These are phyloP conservation scores for Pangasius macronema DNA, from an alignment of 2,797 vertebrate genomes.

Conservation along the genomic window DNA sequence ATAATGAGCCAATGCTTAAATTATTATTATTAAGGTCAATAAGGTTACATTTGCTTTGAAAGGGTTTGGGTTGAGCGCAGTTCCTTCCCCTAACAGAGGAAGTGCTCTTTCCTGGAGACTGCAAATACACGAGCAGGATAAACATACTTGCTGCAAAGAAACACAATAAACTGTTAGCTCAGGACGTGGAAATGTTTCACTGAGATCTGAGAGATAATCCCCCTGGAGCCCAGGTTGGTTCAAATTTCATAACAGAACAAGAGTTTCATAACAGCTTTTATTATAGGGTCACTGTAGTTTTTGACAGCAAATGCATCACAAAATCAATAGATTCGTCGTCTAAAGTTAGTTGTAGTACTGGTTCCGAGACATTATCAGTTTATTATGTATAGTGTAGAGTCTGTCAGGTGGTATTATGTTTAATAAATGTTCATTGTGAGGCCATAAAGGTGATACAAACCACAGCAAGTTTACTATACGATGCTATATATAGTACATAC, in stretches of 20 bases:
- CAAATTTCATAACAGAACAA: constrained; percentile 6
- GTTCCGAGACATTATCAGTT: too few species aligned
- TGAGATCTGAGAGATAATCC: neutral
- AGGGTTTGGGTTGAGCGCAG: neutral
- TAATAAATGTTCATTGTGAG: neutral
- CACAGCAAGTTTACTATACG: neutral
- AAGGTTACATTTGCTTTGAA: neutral
- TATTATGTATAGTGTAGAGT: too few species aligned
- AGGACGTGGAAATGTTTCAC: neutral
- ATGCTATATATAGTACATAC: too few species aligned
- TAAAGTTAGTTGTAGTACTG: too few species aligned
- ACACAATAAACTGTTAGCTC: constrained; percentile 4
- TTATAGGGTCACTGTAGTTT: constrained; percentile 8
- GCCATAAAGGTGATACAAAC: neutral
- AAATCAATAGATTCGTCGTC: constrained; percentile 24
- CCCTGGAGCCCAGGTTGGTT: constrained; percentile 14
- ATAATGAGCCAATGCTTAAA: neutral
- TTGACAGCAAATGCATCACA: constrained; percentile 16
- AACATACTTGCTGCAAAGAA: neutral
- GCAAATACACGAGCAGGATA: neutral
- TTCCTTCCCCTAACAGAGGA: neutral
- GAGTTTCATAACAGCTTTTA: constrained; percentile 13
- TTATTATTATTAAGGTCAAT: constrained; percentile 1
- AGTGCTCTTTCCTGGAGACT: constrained; percentile 1
- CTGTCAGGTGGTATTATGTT: constrained; percentile 20